phyloP scores from a whole-genome alignment of 2,113 vertebrate genomes.

The Austrofundulus limnaeus region DNA sequence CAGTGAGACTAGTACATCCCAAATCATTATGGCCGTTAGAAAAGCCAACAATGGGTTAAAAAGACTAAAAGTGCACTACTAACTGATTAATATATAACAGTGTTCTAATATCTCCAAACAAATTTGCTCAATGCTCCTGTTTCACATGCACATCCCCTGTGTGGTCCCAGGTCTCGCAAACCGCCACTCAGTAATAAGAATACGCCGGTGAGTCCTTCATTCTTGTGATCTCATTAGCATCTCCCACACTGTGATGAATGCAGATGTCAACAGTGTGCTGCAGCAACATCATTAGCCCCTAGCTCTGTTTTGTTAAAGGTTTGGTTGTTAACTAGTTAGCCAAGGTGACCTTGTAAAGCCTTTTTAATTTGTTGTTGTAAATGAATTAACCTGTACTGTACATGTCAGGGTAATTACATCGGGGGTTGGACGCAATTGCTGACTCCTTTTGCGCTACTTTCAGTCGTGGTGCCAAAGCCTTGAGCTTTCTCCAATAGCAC shows the following conservation, averaged over 20 bases:
- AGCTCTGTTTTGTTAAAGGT: slow-evolving; percentile 37
- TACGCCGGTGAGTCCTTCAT: slow-evolving; percentile 14
- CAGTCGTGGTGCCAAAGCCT: slow-evolving; percentile 19
- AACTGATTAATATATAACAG: too few relatives aligned
- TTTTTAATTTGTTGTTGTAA: neutral
- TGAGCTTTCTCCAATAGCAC: slow-evolving; percentile 45
- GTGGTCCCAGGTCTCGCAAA: slow-evolving; percentile 13
- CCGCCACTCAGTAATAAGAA: slow-evolving; percentile 8
- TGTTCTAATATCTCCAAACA: too few relatives aligned
- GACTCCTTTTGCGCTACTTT: neutral
- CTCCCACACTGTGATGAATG: slow-evolving; percentile 36
- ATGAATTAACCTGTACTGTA: neutral
- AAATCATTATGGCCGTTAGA: too few relatives aligned
- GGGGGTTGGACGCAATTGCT: neutral
- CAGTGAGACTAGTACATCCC: too few relatives aligned
- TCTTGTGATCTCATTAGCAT: slow-evolving; percentile 38
- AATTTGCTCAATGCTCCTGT: neutral
- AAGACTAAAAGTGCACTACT: too few relatives aligned
- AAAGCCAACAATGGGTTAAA: too few relatives aligned
- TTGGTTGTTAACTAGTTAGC: slow-evolving; percentile 12
- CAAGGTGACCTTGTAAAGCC: slow-evolving; percentile 2
- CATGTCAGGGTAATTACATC: neutral
- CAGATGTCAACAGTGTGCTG: slow-evolving; percentile 4
- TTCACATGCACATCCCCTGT: neutral
- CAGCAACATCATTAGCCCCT: slow-evolving; percentile 27